phyloP scores from a whole-genome alignment of 2,888 invertebrate genomes.

The Drosophila macrospina region DNA sequence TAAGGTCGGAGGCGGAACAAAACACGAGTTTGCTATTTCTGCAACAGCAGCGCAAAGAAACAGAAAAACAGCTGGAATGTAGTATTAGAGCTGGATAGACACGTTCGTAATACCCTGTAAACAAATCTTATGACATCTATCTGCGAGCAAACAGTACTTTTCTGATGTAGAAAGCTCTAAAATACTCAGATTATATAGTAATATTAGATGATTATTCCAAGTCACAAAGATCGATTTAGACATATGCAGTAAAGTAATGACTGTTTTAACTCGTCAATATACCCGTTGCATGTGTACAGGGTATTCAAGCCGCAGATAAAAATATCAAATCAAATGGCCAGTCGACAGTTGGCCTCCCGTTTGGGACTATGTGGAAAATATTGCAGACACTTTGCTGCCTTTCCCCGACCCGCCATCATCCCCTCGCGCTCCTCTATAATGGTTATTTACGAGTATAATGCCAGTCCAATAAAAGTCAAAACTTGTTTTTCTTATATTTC shows the following conservation, averaged over 20 bases:
- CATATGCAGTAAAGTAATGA: too few relatives aligned
- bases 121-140: background rate
- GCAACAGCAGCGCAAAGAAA: constrained; percentile 30
- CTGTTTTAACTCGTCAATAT: background rate
- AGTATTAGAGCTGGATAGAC: too few relatives aligned
- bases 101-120: background rate
- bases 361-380: constrained; percentile 55
- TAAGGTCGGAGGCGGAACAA: constrained; percentile 26
- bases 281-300: background rate
- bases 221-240: too few relatives aligned
- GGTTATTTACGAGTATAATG: constrained; percentile 39
- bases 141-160: too few relatives aligned
- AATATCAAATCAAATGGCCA: constrained; percentile 61
- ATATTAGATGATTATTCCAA: too few relatives aligned
- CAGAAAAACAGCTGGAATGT: background rate
- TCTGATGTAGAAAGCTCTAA: too few relatives aligned
- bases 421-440: constrained; percentile 1
- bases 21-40: constrained; percentile 45
- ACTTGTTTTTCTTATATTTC: constrained; percentile 4
- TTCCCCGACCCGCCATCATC: too few relatives aligned
- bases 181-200: too few relatives aligned
- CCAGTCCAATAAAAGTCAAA: constrained; percentile 43
- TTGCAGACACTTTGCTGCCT: constrained; percentile 54
- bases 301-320: constrained; percentile 8
- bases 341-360: constrained; percentile 57